These are phyloP conservation scores for Trinectes maculatus DNA, from an alignment of 2,113 vertebrate species.

Conservation along the genomic window DNA sequence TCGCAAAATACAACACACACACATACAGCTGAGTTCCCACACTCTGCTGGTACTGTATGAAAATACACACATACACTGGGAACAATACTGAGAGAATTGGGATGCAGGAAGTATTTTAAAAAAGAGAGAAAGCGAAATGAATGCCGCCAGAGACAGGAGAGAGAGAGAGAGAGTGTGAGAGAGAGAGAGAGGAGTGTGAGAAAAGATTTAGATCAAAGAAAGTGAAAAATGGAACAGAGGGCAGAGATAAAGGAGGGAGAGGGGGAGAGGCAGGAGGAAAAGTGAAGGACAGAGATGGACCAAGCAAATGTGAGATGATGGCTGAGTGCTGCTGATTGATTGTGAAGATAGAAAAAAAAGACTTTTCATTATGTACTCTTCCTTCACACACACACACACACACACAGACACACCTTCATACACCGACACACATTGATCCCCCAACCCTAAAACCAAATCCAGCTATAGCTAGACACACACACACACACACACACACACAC, in stretches of 20 bases:
- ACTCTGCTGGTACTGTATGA: conserved; percentile 39
- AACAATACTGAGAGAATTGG: conserved; percentile 76
- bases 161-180: conserved; percentile 38
- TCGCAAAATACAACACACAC: conserved; percentile 35
- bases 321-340: conserved; percentile 38
- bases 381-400: not conserved
- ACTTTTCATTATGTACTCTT: conserved; percentile 35
- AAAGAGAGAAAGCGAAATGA: conserved; percentile 62
- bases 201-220: conserved; percentile 60
- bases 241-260: not conserved
- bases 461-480: not conserved
- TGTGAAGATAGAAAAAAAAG: conserved; percentile 65
- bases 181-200: conserved; percentile 70
- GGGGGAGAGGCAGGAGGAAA: conserved; percentile 1
- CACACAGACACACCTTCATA: too few relatives aligned
- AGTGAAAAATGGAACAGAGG: not conserved
- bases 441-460: not conserved
- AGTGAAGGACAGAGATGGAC: conserved; percentile 9
- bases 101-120: conserved; percentile 72
- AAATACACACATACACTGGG: conserved; percentile 40
- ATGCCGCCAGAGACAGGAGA: conserved; percentile 14
- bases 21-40: conserved; percentile 59
- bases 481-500: not conserved
- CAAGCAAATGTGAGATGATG: conserved; percentile 4
- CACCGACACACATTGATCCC: not conserved